phyloP scores from a whole-genome alignment of 2,888 invertebrate species.

The Hydraecia micacea region DNA sequence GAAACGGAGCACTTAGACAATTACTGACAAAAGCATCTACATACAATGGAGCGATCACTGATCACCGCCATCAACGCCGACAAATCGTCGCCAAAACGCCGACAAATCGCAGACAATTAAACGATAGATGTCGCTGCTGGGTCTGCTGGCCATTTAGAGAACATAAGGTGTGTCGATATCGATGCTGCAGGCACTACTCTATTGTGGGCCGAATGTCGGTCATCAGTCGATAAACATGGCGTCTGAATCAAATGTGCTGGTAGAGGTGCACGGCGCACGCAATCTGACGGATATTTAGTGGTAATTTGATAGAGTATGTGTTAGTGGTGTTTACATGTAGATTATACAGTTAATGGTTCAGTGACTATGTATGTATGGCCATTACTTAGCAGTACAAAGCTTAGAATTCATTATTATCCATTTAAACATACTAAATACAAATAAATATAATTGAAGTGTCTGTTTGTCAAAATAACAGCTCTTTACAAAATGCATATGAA shows the following conservation, averaged over 20 bases:
- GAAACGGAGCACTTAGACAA: constrained; percentile 22
- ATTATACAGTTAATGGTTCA: neutral
- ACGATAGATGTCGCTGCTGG: constrained; percentile 50
- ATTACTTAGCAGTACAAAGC: no score
- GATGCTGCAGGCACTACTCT: constrained; percentile 21
- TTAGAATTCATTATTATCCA: no score
- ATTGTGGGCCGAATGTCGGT: constrained; percentile 41
- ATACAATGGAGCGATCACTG: constrained; percentile 37
- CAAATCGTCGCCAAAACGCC: constrained; percentile 31
- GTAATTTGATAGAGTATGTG: neutral
- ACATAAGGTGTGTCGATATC: constrained; percentile 42
- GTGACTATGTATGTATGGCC: no score
- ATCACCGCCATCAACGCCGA: constrained; percentile 43
- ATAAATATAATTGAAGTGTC: no score
- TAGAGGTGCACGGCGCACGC: neutral
- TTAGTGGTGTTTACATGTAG: neutral
- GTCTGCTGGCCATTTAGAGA: constrained; percentile 22
- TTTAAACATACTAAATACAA: no score
- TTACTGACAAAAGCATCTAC: constrained; percentile 29
- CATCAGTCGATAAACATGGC: constrained; percentile 46
- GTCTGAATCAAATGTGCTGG: constrained; percentile 25
- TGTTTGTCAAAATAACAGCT: no score
- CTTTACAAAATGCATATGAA: no score
- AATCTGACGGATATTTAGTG: neutral
- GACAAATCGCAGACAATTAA: constrained; percentile 49